These are phyloP conservation scores for Dicyrtoma fusca DNA, from an alignment of 2,888 invertebrate species.

Conservation along the genomic window DNA sequence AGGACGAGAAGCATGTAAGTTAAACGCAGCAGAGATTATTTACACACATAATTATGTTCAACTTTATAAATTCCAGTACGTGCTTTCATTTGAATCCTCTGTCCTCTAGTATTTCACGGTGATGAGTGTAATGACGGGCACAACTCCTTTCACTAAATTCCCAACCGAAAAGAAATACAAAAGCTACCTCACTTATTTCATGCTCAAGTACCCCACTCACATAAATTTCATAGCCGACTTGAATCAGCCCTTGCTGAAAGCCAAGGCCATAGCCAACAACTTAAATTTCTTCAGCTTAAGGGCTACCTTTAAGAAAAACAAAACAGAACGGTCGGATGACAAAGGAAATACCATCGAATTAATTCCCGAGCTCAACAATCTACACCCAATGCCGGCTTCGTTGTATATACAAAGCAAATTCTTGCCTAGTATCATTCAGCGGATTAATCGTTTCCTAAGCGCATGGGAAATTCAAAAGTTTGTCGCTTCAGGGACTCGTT, in stretches of 20 bases:
- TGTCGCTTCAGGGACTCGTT: slow-evolving; percentile 59
- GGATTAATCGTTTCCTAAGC: slow-evolving; percentile 71
- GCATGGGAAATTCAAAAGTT: slow-evolving; percentile 72
- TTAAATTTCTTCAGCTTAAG: slow-evolving; percentile 65
- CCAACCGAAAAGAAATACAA: slow-evolving; percentile 63
- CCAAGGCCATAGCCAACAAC: slow-evolving; percentile 68
- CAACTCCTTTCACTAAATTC: slow-evolving; percentile 65
- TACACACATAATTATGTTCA: no score
- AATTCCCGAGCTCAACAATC: slow-evolving; percentile 83
- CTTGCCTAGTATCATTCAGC: slow-evolving; percentile 82
- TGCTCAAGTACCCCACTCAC: slow-evolving; percentile 70
- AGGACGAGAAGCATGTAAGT: slow-evolving; percentile 50
- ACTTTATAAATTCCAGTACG: no score
- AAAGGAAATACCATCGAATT: slow-evolving; percentile 71
- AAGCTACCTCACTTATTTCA: slow-evolving; percentile 76
- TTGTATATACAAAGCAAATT: slow-evolving; percentile 84
- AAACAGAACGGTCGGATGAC: slow-evolving; percentile 56
- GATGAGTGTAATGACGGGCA: no score
- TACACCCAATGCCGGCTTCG: slow-evolving; percentile 64
- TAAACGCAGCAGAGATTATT: no score
- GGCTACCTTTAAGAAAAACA: background rate
- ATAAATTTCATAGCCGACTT: slow-evolving; percentile 64
- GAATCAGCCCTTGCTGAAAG: slow-evolving; percentile 79
- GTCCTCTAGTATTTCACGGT: no score
- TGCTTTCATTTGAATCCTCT: no score